Conservation (phyloP, 1,140 invertebrate genomes). For the Scaptodrosophila lebanonensis region DNA sequence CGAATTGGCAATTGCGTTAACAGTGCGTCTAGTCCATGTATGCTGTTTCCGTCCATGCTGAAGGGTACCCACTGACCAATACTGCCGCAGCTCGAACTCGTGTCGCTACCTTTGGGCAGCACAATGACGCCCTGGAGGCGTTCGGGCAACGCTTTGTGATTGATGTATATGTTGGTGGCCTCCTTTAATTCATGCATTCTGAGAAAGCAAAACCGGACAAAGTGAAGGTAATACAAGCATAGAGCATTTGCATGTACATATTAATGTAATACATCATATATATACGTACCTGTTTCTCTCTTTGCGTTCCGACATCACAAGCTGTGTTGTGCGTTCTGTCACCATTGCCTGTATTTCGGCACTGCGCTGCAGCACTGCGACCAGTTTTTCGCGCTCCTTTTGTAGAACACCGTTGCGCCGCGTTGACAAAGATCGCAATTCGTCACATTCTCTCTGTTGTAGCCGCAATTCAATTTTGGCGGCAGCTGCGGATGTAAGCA, state of each 20-base stretch:
- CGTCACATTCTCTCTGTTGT: slow-evolving; percentile 21
- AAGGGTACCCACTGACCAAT: slow-evolving; percentile 40
- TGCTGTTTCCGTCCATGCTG: slow-evolving; percentile 5
- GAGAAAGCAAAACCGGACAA: too few relatives aligned
- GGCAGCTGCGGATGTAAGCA: slow-evolving; percentile 8
- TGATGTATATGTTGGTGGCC: slow-evolving; percentile 41
- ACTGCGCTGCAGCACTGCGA: slow-evolving; percentile 7
- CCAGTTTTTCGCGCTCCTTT: slow-evolving; percentile 14
- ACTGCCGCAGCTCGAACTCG: too few relatives aligned
- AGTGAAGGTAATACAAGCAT: slow-evolving; percentile 10
- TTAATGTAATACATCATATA: background rate
- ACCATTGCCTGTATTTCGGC: background rate
- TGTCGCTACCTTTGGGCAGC: too few relatives aligned
- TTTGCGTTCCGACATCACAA: background rate
- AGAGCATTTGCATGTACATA: background rate
- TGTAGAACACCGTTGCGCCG: slow-evolving; percentile 16
- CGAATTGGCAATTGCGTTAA: slow-evolving; percentile 2
- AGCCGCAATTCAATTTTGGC: background rate
- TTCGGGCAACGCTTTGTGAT: slow-evolving; percentile 32
- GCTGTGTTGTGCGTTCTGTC: too few relatives aligned
- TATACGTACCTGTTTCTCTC: slow-evolving; percentile 26
- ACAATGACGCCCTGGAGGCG: slow-evolving; percentile 42
- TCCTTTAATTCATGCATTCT: slow-evolving; percentile 45
- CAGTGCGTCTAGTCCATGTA: slow-evolving; percentile 12
- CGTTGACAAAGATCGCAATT: background rate